Evolutionary conservation across 2,797 vertebrate species (phyloP).

Genomic region (Enteromius fasciolatus): DNA sequence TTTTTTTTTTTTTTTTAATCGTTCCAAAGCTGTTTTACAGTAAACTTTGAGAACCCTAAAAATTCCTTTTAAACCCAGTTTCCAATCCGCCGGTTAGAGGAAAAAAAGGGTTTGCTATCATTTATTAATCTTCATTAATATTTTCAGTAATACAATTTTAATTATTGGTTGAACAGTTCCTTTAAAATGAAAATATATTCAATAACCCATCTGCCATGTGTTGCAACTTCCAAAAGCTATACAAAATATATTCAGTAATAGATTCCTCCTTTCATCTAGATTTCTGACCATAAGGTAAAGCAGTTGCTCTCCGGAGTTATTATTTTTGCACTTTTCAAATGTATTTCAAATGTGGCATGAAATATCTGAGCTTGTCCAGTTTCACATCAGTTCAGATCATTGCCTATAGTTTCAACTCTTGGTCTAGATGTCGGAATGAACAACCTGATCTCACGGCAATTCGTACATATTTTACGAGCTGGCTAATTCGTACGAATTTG

Average conservation of each 20-base stretch:
- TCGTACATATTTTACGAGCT: no score
- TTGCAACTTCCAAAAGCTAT: slow-evolving; percentile 8
- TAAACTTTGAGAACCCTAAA: neutral
- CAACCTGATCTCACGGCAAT: no score
- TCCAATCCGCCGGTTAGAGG: neutral
- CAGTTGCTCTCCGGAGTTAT: neutral
- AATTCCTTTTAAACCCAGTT: neutral
- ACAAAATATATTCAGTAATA: neutral
- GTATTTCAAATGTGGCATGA: slow-evolving; percentile 11
- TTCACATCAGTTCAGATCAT: neutral
- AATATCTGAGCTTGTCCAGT: neutral
- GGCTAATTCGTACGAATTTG: no score
- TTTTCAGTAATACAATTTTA: neutral
- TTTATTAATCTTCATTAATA: neutral
- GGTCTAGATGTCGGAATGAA: neutral
- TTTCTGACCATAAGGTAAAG: slow-evolving; percentile 16
- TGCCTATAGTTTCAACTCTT: neutral
- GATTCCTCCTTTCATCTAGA: neutral
- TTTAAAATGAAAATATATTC: slow-evolving; percentile 19
- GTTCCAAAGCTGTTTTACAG: neutral
- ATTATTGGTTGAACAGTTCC: neutral
- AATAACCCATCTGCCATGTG: slow-evolving; percentile 6
- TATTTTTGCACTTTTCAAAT: slow-evolving; percentile 4
- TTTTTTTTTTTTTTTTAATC: neutral
- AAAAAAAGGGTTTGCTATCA: neutral